Evolutionary conservation across 2,888 invertebrate genomes (phyloP), one percentile per base, ranked within the genome.

Genomic region (Chrysolina americana): DNA sequence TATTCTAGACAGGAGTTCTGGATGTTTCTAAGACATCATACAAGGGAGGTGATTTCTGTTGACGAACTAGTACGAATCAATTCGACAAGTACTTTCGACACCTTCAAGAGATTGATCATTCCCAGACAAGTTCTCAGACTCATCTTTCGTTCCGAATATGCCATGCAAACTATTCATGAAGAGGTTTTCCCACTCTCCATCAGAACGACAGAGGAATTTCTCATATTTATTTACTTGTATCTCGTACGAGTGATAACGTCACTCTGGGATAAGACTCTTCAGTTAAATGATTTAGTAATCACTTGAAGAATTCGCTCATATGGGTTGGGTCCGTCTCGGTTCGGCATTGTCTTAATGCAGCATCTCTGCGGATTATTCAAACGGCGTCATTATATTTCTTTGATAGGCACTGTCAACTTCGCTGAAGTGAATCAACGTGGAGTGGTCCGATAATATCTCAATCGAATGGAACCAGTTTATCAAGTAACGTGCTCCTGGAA

Each of bases 381-480:
- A 65, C 53, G 69, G 73, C 66, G 68, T 76, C 63, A 76, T 75
- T 75, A 76, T 78, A 77, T 76, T 75, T 71, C 65, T 73, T 76
- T 73, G 76, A 74, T 76, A 77, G 75, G 56, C 65, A 70, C 77
- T 77, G 79, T 80, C 80, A 79, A 75, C 72, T 76, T 69, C 50
- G 74, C 48, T 62, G 71, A 63, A 79, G 76, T 78, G 80, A 76
- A 81, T 81, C 81, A 80, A 80, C 79, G 80, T 81, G 81, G 79
- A 79, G 65, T 75, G 73, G 78, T 79, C 80, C 79, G 82, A 82
- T 83, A 82, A 82, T 81, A 82, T 83, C 83, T 83, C 81, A 81
- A 83, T 83, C 81, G 74, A 75, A 78, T 78, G 77, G 80, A 83
- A 83, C 83, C 83, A 82, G 83, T 83, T 80, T 72, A 79, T 82